Evolutionary conservation across 2,797 vertebrate genomes (phyloP).

Genomic region (Leucoraja ocellata): DNA sequence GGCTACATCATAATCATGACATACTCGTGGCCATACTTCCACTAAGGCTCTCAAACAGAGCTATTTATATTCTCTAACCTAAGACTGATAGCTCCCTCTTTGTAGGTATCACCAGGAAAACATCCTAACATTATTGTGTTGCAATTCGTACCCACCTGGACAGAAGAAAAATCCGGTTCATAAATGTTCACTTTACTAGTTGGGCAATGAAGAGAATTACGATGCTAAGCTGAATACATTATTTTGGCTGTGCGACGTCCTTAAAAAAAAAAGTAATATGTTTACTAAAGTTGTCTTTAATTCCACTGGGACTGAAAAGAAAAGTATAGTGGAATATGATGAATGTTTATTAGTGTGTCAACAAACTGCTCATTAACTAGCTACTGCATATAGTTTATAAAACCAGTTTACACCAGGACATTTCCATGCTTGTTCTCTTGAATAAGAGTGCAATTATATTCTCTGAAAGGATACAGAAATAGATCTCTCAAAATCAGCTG

Average conservation of each 20-base stretch:
- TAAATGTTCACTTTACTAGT: background rate
- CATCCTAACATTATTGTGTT: background rate
- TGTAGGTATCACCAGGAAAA: background rate
- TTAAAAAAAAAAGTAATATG: slow-evolving; percentile 29
- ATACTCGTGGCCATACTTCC: background rate
- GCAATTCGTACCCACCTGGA: background rate
- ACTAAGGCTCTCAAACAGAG: background rate
- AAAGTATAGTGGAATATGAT: slow-evolving; percentile 37
- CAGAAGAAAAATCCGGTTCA: background rate
- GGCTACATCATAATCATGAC: background rate
- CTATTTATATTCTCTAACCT: background rate
- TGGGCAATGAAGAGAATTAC: background rate
- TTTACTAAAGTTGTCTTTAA: slow-evolving; percentile 25
- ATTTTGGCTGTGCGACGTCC: background rate
- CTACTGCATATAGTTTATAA: slow-evolving; percentile 12
- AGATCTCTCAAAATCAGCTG: slow-evolving; percentile 12
- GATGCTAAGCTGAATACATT: background rate
- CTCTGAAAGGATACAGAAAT: slow-evolving; percentile 30
- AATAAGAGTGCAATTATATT: background rate
- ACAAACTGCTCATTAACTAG: slow-evolving; percentile 23
- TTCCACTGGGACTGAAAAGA: slow-evolving; percentile 19
- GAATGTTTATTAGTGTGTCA: slow-evolving; percentile 38
- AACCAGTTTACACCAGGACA: background rate
- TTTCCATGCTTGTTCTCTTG: background rate
- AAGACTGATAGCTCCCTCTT: background rate